Evolutionary conservation across 35 echinoderm and acorn worm genomes (phyloP).

Genomic region (Ptychodera flava): DNA sequence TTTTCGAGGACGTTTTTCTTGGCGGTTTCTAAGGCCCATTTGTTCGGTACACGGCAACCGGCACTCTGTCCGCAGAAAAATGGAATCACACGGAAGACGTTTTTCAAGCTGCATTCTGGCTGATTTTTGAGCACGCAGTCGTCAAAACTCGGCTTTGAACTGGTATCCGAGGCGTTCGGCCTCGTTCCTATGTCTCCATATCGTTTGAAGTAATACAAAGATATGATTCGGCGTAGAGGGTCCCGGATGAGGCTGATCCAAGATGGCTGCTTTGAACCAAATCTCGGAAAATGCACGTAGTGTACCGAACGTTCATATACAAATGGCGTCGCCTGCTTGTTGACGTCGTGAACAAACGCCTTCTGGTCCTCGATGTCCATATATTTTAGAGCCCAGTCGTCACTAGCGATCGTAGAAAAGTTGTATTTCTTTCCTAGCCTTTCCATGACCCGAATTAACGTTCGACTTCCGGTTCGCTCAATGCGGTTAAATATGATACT

Average conservation of each 20-base stretch:
- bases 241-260: not conserved
- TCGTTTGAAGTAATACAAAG: not conserved
- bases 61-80: not conserved
- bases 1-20: not conserved
- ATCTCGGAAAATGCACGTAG: not conserved
- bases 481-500: not conserved
- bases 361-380: not conserved
- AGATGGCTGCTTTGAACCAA: not conserved
- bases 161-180: not conserved
- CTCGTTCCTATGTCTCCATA: not conserved
- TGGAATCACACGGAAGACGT: not conserved
- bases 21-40: not conserved
- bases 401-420: not conserved
- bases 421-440: not conserved
- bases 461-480: not conserved
- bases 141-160: not conserved
- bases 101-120: not conserved
- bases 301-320: not conserved
- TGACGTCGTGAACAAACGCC: not conserved
- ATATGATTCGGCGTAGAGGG: not conserved
- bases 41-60: not conserved
- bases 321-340: not conserved
- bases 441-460: not conserved
- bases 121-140: not conserved
- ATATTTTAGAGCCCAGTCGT: not conserved